phyloP scores from a whole-genome alignment of 2,797 vertebrate species.

The Decapterus maruadsi region DNA sequence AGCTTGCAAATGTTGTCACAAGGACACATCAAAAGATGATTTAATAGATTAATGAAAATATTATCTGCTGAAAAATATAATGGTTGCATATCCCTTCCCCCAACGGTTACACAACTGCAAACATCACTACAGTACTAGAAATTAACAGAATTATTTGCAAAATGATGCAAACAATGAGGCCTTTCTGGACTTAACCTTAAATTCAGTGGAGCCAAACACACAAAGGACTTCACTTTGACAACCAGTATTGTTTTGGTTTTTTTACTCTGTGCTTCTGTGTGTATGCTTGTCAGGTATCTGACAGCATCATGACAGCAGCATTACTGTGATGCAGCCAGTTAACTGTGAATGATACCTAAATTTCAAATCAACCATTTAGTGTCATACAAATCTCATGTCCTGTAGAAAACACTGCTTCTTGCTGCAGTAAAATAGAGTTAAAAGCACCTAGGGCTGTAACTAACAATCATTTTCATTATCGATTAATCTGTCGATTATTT shows the following conservation, averaged over 20 bases:
- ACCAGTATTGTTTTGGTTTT: background rate
- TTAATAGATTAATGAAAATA: background rate
- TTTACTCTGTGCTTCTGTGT: slow-evolving; percentile 5
- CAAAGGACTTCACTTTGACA: background rate
- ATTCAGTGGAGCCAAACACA: background rate
- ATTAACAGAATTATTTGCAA: background rate
- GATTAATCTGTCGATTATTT: too few species aligned
- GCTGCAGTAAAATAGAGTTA: background rate
- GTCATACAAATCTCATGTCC: background rate
- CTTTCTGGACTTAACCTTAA: background rate
- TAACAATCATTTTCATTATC: too few species aligned
- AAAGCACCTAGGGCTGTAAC: background rate
- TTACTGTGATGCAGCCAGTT: slow-evolving; percentile 1
- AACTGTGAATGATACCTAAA: background rate
- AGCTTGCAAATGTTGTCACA: background rate
- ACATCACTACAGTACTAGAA: background rate
- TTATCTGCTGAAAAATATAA: background rate
- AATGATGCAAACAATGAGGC: background rate
- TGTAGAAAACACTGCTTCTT: background rate
- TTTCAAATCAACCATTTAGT: background rate
- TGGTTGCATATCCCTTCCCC: background rate
- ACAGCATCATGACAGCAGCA: slow-evolving; percentile 26
- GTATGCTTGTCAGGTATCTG: slow-evolving; percentile 9
- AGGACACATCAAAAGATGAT: background rate
- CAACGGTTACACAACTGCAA: background rate